A percentile compares a stretch with the other conserved stretches of the same genome.
Conservation (phyloP, 2,113 vertebrate genomes). For the Ptilonorhynchus violaceus region DNA sequence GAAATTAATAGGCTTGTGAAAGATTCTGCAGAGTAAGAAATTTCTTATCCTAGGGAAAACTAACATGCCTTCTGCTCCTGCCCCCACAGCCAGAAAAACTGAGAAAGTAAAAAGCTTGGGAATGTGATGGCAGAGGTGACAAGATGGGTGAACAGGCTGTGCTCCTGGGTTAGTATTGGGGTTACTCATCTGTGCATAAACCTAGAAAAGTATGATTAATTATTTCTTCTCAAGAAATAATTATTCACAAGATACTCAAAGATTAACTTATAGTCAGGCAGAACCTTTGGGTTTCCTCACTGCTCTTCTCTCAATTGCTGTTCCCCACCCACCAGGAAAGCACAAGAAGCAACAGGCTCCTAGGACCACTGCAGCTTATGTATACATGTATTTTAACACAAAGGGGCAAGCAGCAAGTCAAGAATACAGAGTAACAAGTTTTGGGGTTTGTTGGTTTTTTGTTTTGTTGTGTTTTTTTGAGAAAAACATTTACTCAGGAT, state of each 20-base stretch:
- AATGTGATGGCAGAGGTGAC: constrained; percentile 28
- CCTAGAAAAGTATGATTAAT: constrained; percentile 4
- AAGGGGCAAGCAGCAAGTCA: not conserved
- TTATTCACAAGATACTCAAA: not conserved
- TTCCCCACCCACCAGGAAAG: not conserved
- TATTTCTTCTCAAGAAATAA: not conserved
- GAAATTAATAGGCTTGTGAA: constrained; percentile 11
- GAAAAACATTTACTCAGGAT: not conserved
- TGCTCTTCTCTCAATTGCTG: not conserved
- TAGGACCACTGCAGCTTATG: not conserved
- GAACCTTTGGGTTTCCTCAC: not conserved
- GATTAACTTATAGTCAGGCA: not conserved
- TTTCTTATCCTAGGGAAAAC: constrained; percentile 6
- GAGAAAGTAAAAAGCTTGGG: constrained; percentile 14
- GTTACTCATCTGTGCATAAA: constrained; percentile 9
- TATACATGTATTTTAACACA: not conserved
- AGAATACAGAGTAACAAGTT: not conserved
- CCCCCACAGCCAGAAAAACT: constrained; percentile 51
- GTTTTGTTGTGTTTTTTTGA: too few species aligned
- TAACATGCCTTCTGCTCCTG: constrained; percentile 44
- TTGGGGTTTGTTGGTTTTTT: not conserved
- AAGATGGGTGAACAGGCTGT: constrained; percentile 39
- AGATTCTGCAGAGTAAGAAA: constrained; percentile 31
- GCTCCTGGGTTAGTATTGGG: constrained; percentile 1
- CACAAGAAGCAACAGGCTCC: not conserved